Evolutionary conservation across 2,113 vertebrate genomes (phyloP).

Genomic region (Lepus timidus): DNA sequence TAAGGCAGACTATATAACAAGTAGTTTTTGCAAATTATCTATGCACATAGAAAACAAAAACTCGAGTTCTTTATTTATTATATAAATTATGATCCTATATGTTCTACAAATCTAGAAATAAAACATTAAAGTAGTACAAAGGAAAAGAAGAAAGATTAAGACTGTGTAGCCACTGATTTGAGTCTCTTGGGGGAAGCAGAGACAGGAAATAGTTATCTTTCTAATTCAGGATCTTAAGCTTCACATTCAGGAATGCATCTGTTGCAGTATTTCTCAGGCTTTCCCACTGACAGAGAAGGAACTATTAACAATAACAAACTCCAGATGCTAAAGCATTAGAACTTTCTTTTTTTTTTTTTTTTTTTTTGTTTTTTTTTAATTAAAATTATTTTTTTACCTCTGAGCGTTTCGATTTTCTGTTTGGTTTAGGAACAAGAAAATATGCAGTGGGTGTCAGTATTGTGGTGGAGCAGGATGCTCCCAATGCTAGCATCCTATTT

Average conservation of each 20-base stretch:
- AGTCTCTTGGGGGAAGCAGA: not conserved
- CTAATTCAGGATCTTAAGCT: not conserved
- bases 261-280: not conserved
- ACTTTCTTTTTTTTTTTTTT: not conserved
- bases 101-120: not conserved
- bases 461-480: too few species aligned
- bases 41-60: not conserved
- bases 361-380: too few species aligned
- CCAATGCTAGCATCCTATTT: too few species aligned
- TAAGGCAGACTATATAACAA: not conserved
- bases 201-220: not conserved
- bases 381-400: not conserved
- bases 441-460: not conserved
- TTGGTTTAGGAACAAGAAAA: not conserved
- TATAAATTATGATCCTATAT: not conserved
- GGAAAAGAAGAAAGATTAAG: not conserved
- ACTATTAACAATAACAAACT: not conserved
- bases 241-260: not conserved
- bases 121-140: not conserved
- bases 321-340: not conserved
- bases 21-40: not conserved
- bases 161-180: not conserved
- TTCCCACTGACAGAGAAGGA: not conserved
- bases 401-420: not conserved
- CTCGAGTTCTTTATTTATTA: not conserved